phyloP scores from a whole-genome alignment of 92 coral and sea anemone genomes.

The Porites rus region DNA sequence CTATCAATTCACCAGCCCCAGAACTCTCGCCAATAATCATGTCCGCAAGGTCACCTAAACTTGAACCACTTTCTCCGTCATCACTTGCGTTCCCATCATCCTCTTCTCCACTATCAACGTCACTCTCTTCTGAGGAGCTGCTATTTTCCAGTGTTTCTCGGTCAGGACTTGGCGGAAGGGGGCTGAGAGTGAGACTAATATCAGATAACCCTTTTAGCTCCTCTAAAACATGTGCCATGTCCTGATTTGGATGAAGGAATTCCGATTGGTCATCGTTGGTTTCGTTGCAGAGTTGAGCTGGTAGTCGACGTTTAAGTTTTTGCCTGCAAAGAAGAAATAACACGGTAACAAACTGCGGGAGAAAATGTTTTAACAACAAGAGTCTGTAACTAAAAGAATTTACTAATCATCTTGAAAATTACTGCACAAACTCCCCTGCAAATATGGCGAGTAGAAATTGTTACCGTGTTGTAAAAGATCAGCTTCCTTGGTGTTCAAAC shows the following conservation, averaged over 20 bases:
- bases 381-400: background rate
- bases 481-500: too few relatives aligned
- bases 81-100: slow-evolving; percentile 9
- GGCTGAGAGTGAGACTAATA: slow-evolving; percentile 37
- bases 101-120: slow-evolving; percentile 10
- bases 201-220: slow-evolving; percentile 26
- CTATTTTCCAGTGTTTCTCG: slow-evolving; percentile 2
- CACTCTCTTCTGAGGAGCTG: slow-evolving; percentile 26
- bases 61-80: slow-evolving; percentile 26
- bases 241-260: slow-evolving; percentile 1
- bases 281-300: background rate
- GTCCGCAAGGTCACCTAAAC: slow-evolving; percentile 46
- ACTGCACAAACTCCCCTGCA: too few relatives aligned
- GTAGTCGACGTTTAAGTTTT: background rate
- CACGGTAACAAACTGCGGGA: background rate
- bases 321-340: background rate
- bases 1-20: background rate
- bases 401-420: too few relatives aligned
- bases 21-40: slow-evolving; percentile 20
- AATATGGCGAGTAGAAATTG: too few relatives aligned
- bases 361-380: background rate
- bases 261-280: background rate
- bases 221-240: slow-evolving; percentile 6
- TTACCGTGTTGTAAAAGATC: too few relatives aligned
- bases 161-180: slow-evolving; percentile 64